Base-by-base conservation (phyloP, 2,797 vertebrate genomes). In the Streptopelia turtur region DNA sequence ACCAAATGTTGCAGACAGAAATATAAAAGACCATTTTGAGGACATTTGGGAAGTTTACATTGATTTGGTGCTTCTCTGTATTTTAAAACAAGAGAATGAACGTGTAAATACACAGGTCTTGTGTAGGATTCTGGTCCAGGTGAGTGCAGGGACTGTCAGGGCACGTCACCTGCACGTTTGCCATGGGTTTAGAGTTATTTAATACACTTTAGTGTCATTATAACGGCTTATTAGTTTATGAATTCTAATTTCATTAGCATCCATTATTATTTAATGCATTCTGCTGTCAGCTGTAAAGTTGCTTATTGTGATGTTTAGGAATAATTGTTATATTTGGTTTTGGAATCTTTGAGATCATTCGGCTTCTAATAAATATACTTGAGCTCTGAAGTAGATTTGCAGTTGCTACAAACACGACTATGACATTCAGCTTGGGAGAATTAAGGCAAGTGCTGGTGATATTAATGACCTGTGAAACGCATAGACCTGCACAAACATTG, bases 401-500 rank as follows among this genome's bases (percentile, higher is more conserved):
- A 23, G n/a, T 60, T 53, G 14, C 37, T 74, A 1, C 16, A 17
- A 11, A 15, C 11, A 3, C 1, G 4, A 24, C 24, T 24, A 17
- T 22, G 47, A 5, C 15, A 1, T 23, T 50, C 25, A 4, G 18
- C n/a, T 9, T 13, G 10, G 69, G 55, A 61, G 49, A 71, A 35
- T 0, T 15, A 7, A 31, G 59, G 59, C 37, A 33, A 43, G 59
- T 13, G 37, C 76, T 41, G 35, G 28, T 7, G 43, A 12, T 70
- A 5, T 8, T 25, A 21, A 60, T 59, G 14, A 45, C 41, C 63
- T 10, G 27, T 45, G 61, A 25, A 55, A 10, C 15, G 6, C 2
- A 0, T 20, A 18, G 21, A 33, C 16, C 37, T 0, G 0, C 12
- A 4, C 25, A 9, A 4, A 16, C 43, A 13, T 13, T 23, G 25